Base-by-base conservation (phyloP, 92 coral and sea anemone species). In the Zoanthus sansibaricus region DNA sequence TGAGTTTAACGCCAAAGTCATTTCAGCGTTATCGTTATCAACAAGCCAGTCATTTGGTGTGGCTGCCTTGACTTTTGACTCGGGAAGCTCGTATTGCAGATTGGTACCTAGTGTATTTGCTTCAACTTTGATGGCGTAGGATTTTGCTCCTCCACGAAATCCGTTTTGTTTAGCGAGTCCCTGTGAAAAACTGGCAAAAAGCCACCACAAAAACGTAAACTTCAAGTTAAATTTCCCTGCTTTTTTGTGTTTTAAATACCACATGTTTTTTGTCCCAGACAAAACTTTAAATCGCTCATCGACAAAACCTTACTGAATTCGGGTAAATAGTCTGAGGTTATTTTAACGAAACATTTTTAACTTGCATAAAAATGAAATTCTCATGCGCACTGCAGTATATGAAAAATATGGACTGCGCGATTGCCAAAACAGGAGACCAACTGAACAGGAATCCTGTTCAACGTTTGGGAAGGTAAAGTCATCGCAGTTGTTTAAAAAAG, bases 11-110 rank as follows among this genome's bases (percentile, higher is more conserved):
- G 98, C 95, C 9, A 78, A 15, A 11, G 87, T 42, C 94, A 94
- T 93, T 67, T 91, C 90, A 14, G 98, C 98, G 76, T 94, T 94
- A 58, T 94, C 98, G 56, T 94, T 94, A 51, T 94, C 98, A 7
- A 94, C 98, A 51, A 73, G 91, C 98, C 98, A 94, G 86, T 94
- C 96, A n/a, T 72, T 58, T 3, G 91, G 86, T 7, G 96, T 70
- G 11, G 94, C 82, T 4, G 94, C 90, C 71, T 93, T 94, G 47
- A 94, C 98, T 59, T 89, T 94, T 7, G 98, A 91, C 55, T 94
- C 94, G 16, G 98, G 98, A 9, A 94, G 78, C 70, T 94, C 76
- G 76, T 94, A 94, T 46, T 90, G 92, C 17, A 94, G 87, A 89
- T 93, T 94, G 2, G 98, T 94, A 17, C 98, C 98, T 17, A 93